Percentiles rank a stretch among this genome's conserved stretches.
Evolutionary conservation across 2,888 invertebrate species (phyloP).

Genomic region (Drosophila birchii): DNA sequence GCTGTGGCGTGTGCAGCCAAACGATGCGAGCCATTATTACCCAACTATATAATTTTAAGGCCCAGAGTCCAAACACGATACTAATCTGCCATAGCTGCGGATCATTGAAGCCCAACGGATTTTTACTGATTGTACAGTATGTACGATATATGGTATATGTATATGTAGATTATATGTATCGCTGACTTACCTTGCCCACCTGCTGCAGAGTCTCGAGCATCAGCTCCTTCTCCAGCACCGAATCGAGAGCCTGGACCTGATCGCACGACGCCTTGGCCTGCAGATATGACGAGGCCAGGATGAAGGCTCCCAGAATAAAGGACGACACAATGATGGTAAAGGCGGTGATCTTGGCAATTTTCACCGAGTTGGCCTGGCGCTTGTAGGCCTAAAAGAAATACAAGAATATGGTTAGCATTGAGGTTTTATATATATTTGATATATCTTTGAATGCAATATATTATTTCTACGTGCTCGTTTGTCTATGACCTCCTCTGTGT

Average conservation of each 20-base stretch:
- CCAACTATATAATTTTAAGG: conserved; percentile 55
- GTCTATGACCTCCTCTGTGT: conserved; percentile 39
- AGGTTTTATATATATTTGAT: neutral
- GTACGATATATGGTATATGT: neutral
- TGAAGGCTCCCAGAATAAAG: conserved; percentile 92
- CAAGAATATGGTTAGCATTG: conserved; percentile 14
- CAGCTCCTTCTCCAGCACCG: conserved; percentile 89
- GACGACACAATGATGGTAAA: conserved; percentile 92
- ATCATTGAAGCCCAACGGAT: conserved; percentile 55
- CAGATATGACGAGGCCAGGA: conserved; percentile 93
- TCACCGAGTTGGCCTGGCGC: conserved; percentile 90
- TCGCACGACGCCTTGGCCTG: conserved; percentile 92
- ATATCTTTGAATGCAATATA: conserved; percentile 12
- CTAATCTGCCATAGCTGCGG: conserved; percentile 39
- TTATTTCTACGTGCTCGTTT: conserved; percentile 33
- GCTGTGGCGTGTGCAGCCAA: conserved; percentile 66
- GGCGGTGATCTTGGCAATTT: conserved; percentile 94
- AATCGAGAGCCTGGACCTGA: conserved; percentile 89
- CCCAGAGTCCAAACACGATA: conserved; percentile 55
- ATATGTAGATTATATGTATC: neutral
- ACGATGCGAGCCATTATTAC: conserved; percentile 61
- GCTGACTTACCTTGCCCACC: conserved; percentile 86
- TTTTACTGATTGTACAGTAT: conserved; percentile 14
- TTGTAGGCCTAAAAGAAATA: conserved; percentile 90
- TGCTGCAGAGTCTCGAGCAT: conserved; percentile 90